Base-by-base conservation (phyloP, 2,888 invertebrate genomes). In the Acrocera orbiculus region DNA sequence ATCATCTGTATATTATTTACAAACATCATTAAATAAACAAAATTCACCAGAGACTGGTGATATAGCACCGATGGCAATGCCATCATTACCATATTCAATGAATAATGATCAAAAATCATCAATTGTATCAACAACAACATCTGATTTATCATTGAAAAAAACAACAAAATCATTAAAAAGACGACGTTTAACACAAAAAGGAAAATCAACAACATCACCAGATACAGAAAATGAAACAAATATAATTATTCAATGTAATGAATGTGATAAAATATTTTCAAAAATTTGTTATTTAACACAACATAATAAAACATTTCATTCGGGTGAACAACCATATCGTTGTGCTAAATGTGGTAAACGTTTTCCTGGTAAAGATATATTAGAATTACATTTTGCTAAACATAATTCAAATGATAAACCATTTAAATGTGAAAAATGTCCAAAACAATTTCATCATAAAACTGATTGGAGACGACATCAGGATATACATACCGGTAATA, bases 361-460 rank as follows among this genome's bases (percentile, higher is more conserved):
- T 22, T 87, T 81, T 59, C 70, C 75, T 30, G 69, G 69, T 50
- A 76, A 77, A 46, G 64, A 66, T 16, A 66, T 70, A n/a, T 77
- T 76, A 51, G 68, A 73, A 42, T 72, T 73, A 47, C 87, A 89
- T 54, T 64, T 73, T 50, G 65, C 66, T 19, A 82, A 83, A 52
- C 86, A 86, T 56, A 48, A 49, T 17, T 70, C 75, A 11, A 76
- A 77, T 38, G 78, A 83, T 42, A 86, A 87, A 53, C 83, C 85
- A 10, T 80, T 80, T 62, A 83, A 85, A 62, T 89, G 87, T 62
- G 72, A 72, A 37, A 65, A 71, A 39, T 87, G 86, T 50, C 81
- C 82, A 13, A 87, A 87, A 56, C 79, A 81, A 48, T 89, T 87
- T 60, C 85, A 86, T 54, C 86, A 87, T 62, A 87, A 86, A 60